These are phyloP conservation scores for Asobara japonica DNA, from an alignment of 1,140 invertebrate species.

Conservation along the genomic window DNA sequence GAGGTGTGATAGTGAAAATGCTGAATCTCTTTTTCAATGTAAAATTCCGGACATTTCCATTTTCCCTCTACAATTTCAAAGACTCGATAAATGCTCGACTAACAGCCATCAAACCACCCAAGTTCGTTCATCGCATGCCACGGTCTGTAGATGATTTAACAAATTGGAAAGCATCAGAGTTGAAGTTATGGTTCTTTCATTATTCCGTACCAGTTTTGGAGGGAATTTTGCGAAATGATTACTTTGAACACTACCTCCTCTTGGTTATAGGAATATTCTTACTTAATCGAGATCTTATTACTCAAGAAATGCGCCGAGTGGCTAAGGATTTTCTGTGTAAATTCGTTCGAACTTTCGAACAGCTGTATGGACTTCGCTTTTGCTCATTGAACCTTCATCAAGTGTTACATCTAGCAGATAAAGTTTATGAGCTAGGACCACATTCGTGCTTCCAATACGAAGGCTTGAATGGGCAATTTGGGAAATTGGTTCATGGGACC, in stretches of 20 bases:
- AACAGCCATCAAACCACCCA: constrained; percentile 32
- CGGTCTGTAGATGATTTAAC: constrained; percentile 29
- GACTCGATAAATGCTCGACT: no score
- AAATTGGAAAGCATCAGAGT: constrained; percentile 38
- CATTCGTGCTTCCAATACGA: constrained; percentile 38
- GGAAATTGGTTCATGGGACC: constrained; percentile 41
- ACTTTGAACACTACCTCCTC: constrained; percentile 16
- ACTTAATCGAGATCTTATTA: background rate
- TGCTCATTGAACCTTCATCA: constrained; percentile 41
- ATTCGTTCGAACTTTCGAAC: constrained; percentile 39
- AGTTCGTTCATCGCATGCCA: constrained; percentile 39
- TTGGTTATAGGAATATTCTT: background rate
- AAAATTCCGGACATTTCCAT: constrained; percentile 12
- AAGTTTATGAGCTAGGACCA: constrained; percentile 34
- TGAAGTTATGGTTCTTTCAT: constrained; percentile 31
- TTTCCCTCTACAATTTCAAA: constrained; percentile 23
- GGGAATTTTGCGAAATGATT: constrained; percentile 33
- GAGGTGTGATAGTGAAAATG: constrained; percentile 24
- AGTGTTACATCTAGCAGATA: constrained; percentile 38
- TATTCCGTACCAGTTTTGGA: constrained; percentile 31
- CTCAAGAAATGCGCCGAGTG: background rate
- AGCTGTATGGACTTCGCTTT: constrained; percentile 35
- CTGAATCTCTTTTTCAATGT: constrained; percentile 23
- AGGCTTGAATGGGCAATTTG: constrained; percentile 41
- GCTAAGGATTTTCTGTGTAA: constrained; percentile 29